Evolutionary conservation across 1,140 invertebrate genomes (phyloP), one percentile per base, ranked within the genome.

Genomic region (Drosophila setifemur): DNA sequence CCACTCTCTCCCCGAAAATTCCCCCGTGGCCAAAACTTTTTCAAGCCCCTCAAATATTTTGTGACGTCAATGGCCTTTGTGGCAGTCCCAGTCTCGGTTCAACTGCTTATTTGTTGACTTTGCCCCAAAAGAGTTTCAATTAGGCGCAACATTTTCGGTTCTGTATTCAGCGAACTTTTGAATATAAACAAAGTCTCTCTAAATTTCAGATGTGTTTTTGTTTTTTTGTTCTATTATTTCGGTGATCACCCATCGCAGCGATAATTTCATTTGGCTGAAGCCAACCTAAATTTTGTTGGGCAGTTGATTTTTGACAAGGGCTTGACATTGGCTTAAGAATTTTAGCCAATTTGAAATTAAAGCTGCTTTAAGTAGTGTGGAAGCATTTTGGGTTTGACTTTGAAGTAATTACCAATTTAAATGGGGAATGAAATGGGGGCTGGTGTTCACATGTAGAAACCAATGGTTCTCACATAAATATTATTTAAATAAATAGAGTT

Each of bases 51-150:
- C 14, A 63, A 64, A 63, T 39, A 45, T 35, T n/a, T n/a, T 64
- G 42, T 71, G 67, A 71, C 67, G 67, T 71, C 67, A 71, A 71
- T 70, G 66, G 66, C 53, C 64, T 57, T 50, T 11, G 19, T 12
- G 37, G 14, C 33, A 37, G 33, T 16, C 33, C 16, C 33, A 4
- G 23, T 60, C 50, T 40, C 50, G 29, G 37, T 69, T 42, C 67
- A 71, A 67, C 67, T 71, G 67, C 21, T 71, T 69, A 40, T 57
- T 49, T 71, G 67, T 71, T 44, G 31, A 71, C 67, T 50, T 68
- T 37, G 57, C 23, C 28, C 53, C 49, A 54, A 71, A 71, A 70
- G 67, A 71, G 67, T 71, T 71, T 71, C 67, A 70, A 60, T 71
- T 71, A 71, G 66, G 29, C 42, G 61, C 61, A 31, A 12, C 6